Evolutionary conservation across 2,113 vertebrate genomes (phyloP).

Genomic region (Syrmaticus mikado): DNA sequence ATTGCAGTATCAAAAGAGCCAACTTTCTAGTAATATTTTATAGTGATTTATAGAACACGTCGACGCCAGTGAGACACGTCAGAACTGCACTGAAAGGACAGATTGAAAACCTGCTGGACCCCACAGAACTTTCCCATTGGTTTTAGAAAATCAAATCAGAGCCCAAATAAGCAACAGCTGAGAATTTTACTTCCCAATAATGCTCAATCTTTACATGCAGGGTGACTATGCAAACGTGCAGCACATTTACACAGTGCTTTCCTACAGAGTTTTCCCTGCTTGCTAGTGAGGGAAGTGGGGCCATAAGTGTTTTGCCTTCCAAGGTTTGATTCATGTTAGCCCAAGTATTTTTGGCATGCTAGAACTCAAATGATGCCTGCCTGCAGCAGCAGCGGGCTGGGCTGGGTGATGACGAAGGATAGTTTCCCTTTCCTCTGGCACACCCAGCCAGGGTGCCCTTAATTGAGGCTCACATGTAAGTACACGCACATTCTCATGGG

Average conservation of each 20-base stretch:
- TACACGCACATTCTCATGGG: background rate
- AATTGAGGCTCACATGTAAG: constrained; percentile 46
- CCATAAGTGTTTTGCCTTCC: background rate
- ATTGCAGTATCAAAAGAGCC: background rate
- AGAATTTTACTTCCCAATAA: constrained; percentile 1
- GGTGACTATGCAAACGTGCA: background rate
- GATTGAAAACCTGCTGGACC: background rate
- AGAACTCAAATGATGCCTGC: background rate
- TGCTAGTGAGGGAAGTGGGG: background rate
- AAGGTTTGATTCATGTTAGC: background rate
- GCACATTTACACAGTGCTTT: background rate
- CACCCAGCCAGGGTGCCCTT: constrained; percentile 23
- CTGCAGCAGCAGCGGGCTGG: background rate
- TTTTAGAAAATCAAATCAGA: background rate
- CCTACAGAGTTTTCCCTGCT: background rate
- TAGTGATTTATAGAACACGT: background rate
- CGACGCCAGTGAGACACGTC: background rate
- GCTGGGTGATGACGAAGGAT: background rate
- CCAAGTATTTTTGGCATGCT: background rate
- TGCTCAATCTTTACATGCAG: background rate
- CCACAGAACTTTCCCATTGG: background rate
- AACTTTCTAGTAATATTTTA: background rate
- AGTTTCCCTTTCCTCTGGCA: constrained; percentile 49
- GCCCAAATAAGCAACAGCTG: background rate
- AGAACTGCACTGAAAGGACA: background rate